These are phyloP conservation scores for Archocentrus centrarchus DNA, from an alignment of 2,113 vertebrate species.

Conservation along the genomic window DNA sequence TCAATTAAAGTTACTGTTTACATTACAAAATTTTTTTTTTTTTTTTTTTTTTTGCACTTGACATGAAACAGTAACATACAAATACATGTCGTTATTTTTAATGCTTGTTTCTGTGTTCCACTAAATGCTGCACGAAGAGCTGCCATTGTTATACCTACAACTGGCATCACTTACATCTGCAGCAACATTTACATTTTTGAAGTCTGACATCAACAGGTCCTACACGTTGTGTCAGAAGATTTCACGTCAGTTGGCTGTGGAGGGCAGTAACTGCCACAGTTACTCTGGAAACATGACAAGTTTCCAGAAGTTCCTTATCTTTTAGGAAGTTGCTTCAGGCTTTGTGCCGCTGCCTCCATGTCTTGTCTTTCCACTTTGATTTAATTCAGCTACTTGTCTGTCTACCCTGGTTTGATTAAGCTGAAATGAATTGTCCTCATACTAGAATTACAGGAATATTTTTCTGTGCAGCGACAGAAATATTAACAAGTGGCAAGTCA, in stretches of 20 bases:
- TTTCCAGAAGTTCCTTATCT: neutral
- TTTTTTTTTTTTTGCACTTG: neutral
- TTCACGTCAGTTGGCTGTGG: neutral
- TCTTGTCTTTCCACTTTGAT: neutral
- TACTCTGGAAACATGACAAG: neutral
- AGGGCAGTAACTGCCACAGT: neutral
- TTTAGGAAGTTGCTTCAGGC: neutral
- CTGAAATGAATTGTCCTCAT: neutral
- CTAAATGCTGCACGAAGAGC: neutral
- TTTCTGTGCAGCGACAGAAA: neutral
- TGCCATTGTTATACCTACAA: neutral
- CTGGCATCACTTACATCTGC: neutral
- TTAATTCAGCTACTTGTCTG: neutral
- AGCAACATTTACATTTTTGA: neutral
- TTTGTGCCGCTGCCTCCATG: neutral
- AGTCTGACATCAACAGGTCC: too few relatives aligned
- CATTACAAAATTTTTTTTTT: neutral
- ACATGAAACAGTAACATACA: neutral
- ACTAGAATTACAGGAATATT: neutral
- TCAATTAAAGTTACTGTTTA: neutral
- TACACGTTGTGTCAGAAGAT: neutral
- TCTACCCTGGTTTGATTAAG: neutral
- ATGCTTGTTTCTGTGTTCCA: neutral
- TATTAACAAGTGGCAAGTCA: neutral
- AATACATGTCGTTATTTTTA: neutral